Conservation (phyloP, 23 tunicate species). For the Trididemnum miniatum region DNA sequence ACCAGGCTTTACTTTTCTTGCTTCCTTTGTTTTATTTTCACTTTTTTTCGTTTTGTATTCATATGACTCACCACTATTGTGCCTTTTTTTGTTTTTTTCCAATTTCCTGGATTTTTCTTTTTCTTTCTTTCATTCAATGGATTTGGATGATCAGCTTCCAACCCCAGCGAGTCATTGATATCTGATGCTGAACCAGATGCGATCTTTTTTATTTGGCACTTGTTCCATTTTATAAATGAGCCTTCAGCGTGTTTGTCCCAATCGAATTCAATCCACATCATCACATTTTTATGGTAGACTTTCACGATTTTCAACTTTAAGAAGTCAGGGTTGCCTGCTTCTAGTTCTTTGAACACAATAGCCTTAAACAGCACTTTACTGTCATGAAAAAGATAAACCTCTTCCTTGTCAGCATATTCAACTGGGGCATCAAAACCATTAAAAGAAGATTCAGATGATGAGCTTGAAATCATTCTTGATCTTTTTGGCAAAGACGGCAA, state of each 20-base stretch:
- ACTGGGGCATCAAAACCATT: too few relatives aligned
- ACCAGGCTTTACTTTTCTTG: neutral
- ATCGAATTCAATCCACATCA: neutral
- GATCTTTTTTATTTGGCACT: neutral
- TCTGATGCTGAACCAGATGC: neutral
- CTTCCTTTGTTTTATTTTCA: neutral
- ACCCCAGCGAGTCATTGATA: neutral
- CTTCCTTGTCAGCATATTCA: neutral
- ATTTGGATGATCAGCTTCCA: neutral
- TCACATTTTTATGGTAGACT: neutral
- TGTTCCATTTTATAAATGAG: neutral
- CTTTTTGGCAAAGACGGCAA: too few relatives aligned
- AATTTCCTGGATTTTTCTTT: neutral
- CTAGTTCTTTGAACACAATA: neutral
- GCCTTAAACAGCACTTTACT: neutral
- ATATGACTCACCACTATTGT: neutral
- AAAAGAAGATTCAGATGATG: too few relatives aligned
- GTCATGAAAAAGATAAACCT: neutral
- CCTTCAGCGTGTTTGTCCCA: neutral
- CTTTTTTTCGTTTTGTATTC: neutral
- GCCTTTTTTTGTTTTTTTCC: neutral
- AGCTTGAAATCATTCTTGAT: too few relatives aligned
- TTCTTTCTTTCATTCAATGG: neutral
- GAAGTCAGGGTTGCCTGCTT: neutral
- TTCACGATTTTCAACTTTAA: neutral